These are phyloP conservation scores for Oscarella lobularis DNA, from an alignment of 37 sponge, comb jelly and placozoan species.

Conservation along the genomic window DNA sequence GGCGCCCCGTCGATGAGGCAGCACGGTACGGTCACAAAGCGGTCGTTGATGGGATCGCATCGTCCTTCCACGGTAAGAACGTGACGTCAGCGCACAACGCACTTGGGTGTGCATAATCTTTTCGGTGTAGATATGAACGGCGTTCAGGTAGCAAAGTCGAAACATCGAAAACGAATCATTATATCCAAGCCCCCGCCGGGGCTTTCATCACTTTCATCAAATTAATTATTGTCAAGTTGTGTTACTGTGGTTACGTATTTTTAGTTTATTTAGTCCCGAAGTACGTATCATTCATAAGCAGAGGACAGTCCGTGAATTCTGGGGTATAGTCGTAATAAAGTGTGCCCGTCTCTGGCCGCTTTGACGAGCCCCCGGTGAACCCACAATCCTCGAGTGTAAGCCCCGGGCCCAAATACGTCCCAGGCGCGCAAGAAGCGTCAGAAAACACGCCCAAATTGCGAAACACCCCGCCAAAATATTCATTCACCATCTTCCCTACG, in stretches of 20 bases:
- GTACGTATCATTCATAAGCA: slow-evolving; percentile 33
- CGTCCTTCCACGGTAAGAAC: too few relatives aligned
- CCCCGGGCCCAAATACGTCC: slow-evolving; percentile 20
- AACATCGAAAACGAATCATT: too few relatives aligned
- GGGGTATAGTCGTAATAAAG: slow-evolving; percentile 51
- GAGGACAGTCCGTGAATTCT: slow-evolving; percentile 27
- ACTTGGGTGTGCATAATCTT: too few relatives aligned
- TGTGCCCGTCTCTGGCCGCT: not conserved
- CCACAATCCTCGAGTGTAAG: slow-evolving; percentile 40
- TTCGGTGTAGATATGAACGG: too few relatives aligned
- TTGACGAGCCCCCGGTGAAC: slow-evolving; percentile 19
- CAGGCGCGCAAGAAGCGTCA: slow-evolving; percentile 17
- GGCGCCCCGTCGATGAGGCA: too few relatives aligned
- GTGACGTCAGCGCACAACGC: too few relatives aligned
- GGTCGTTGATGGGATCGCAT: too few relatives aligned
- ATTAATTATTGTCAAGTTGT: not conserved
- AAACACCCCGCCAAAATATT: not conserved
- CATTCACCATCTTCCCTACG: not conserved
- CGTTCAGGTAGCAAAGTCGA: too few relatives aligned
- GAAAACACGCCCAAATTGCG: slow-evolving; percentile 26
- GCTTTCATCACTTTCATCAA: not conserved
- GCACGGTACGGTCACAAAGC: too few relatives aligned
- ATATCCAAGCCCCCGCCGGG: too few relatives aligned
- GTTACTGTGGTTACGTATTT: too few relatives aligned
- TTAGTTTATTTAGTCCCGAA: not conserved